Evolutionary conservation across 2,113 vertebrate genomes (phyloP), one percentile per base, ranked within the genome.

Genomic region (Chlamydotis undulata): DNA sequence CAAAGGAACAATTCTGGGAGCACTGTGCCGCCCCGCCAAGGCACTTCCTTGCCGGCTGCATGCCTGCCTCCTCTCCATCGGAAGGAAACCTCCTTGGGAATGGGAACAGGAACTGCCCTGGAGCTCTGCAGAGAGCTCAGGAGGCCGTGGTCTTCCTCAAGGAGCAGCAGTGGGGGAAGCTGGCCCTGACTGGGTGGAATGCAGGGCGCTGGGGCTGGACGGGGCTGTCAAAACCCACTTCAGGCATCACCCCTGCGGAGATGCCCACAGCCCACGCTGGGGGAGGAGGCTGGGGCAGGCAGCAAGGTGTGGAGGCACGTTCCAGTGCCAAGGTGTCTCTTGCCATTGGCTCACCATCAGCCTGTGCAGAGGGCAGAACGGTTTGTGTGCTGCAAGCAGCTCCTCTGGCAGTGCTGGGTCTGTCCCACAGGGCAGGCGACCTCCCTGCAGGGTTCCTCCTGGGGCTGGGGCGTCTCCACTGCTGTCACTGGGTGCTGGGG

Each of bases 1-100:
- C 93, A 96, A 96, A 98, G 97, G 93, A 96, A 98, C 97, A 97
- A 98, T 97, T 96, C 94, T 97, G 97, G 94, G 97, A 98, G 96
- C 53, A 2, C 83, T 11, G 10, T 3, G 18, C 52, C 28, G 1
- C 90, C 83, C 78, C n/a, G 5, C 50, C 83, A 12, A 61, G 86
- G 70, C 85, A 49, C 82, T 97, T 98, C 97, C 94, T 97, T 1
- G 3, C 79, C 25, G 47, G 77, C 77, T 25, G 5, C 8, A 8
- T 0, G 90, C 65, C 76, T 68, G 64, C 94, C 87, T 85, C 82
- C 70, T 92, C 77, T 60, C 65, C 6, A 0, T 33, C 5, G 12
- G 93, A 67, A 75, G 94, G 68, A 83, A 95, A 78, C 69, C 75
- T 77, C 49, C 14, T n/a, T 29, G 63, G 82, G 71, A 94, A 86